phyloP scores from a whole-genome alignment of 2,888 invertebrate species.

The Chaetoderma sp. region DNA sequence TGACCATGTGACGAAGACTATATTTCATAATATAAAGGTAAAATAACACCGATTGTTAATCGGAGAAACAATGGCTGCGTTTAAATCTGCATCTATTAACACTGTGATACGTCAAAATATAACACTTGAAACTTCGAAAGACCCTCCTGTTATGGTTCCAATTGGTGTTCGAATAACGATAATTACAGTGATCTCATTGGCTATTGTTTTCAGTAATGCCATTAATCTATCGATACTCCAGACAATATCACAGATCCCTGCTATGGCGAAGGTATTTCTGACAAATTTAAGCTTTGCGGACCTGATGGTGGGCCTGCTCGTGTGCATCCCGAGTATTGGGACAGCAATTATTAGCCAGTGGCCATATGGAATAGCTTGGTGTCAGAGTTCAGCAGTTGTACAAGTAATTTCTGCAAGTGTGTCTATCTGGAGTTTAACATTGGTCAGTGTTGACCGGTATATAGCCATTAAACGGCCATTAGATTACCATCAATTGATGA shows the following conservation, averaged over 20 bases:
- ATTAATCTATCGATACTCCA: slow-evolving; percentile 33
- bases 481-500: slow-evolving; percentile 29
- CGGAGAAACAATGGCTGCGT: too few relatives aligned
- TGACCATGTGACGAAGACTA: too few relatives aligned
- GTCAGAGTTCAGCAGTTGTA: slow-evolving; percentile 41
- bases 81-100: too few relatives aligned
- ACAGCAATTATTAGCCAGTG: slow-evolving; percentile 33
- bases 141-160: too few relatives aligned
- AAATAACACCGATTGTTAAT: too few relatives aligned
- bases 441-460: slow-evolving; percentile 45
- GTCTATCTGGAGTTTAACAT: slow-evolving; percentile 45
- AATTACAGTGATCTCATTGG: slow-evolving; percentile 18
- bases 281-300: slow-evolving; percentile 42
- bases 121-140: too few relatives aligned
- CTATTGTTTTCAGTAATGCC: slow-evolving; percentile 28
- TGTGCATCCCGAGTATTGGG: slow-evolving; percentile 38
- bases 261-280: slow-evolving; percentile 36
- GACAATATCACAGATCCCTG: slow-evolving; percentile 36
- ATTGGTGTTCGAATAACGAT: slow-evolving; percentile 2
- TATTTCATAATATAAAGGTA: too few relatives aligned
- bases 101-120: too few relatives aligned
- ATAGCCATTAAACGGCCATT: slow-evolving; percentile 41
- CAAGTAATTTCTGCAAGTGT: slow-evolving; percentile 42
- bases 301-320: slow-evolving; percentile 37
- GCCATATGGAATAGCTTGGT: slow-evolving; percentile 43